These are phyloP conservation scores for Eremophila alpestris DNA, from an alignment of 2,797 vertebrate genomes.

Conservation along the genomic window DNA sequence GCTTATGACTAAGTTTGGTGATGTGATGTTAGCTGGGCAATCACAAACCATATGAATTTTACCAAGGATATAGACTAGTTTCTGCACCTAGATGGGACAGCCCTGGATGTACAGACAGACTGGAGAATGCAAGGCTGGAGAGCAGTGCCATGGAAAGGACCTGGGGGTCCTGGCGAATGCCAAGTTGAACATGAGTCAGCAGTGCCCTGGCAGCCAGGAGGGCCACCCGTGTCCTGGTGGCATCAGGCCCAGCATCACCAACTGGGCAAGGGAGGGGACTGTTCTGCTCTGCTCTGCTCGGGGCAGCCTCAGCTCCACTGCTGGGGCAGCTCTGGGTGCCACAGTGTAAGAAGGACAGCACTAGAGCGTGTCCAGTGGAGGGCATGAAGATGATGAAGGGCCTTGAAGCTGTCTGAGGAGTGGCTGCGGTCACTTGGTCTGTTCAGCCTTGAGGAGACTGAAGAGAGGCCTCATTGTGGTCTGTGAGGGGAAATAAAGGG, in stretches of 20 bases:
- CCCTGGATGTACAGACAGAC: background rate
- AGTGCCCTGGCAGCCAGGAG: background rate
- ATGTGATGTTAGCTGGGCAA: background rate
- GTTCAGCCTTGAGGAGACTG: background rate
- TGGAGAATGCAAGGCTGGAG: background rate
- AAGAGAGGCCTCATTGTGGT: background rate
- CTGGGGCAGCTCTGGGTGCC: background rate
- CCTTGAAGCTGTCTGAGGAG: rapidly evolving
- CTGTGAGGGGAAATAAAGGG: background rate
- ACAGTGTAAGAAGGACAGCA: rapidly evolving
- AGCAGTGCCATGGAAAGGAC: background rate
- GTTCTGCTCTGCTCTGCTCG: background rate
- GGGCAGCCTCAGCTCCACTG: rapidly evolving
- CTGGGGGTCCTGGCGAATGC: rapidly evolving
- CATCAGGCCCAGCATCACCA: background rate
- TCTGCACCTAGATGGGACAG: rapidly evolving
- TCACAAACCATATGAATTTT: background rate
- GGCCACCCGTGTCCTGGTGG: rapidly evolving
- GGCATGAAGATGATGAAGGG: background rate
- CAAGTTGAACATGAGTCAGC: background rate
- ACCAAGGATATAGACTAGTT: background rate
- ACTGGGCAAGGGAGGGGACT: rapidly evolving
- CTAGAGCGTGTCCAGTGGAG: background rate
- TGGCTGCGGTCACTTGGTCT: background rate
- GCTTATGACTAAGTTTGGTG: background rate